These are phyloP conservation scores for Spisula subtruncata DNA, from an alignment of 2,888 invertebrate genomes.

Conservation along the genomic window DNA sequence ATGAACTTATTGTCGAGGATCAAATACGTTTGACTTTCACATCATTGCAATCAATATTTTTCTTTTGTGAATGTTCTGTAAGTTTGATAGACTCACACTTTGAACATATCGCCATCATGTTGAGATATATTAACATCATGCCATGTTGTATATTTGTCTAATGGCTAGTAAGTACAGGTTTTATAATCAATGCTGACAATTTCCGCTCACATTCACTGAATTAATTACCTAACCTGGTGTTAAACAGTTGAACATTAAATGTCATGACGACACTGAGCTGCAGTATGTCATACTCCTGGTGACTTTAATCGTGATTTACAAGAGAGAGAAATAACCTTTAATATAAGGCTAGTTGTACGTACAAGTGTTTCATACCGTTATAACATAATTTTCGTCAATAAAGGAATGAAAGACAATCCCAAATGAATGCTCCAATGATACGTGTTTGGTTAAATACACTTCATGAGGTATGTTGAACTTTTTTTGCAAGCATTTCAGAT, in stretches of 20 bases:
- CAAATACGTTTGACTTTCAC: not conserved
- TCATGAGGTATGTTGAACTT: too few species aligned
- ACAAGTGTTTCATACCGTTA: too few species aligned
- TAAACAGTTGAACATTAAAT: not conserved
- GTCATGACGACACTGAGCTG: not conserved
- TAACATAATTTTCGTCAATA: too few species aligned
- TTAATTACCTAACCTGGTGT: not conserved
- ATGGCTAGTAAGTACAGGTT: not conserved
- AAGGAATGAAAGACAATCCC: too few species aligned
- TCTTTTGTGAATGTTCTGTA: not conserved
- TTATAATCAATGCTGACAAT: not conserved
- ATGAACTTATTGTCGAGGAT: slow-evolving; percentile 45
- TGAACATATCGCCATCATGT: not conserved
- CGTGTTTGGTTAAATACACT: too few species aligned
- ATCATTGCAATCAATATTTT: not conserved
- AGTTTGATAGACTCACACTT: not conserved
- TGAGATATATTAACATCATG: not conserved
- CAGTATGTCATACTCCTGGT: too few species aligned
- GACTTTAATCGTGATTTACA: not conserved
- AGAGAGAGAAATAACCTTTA: too few species aligned
- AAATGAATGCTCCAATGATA: too few species aligned
- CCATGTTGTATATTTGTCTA: not conserved
- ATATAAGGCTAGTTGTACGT: too few species aligned
- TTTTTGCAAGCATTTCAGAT: too few species aligned
- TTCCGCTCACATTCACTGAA: not conserved